Conservation (phyloP, 1,140 invertebrate species). For the fruit fly (Drosophila melanogaster) region Release_6_plus_ISO1_MT NC_004354.4:13327001-13327500, state of each 20-base stretch:
- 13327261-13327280: no score
- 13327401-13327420: slow-evolving; percentile 97
- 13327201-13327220: background rate
- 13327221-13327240: no score
- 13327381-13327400: slow-evolving; percentile 98
- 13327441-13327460: slow-evolving; percentile 98
- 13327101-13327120: slow-evolving; percentile 3
- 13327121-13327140: slow-evolving; percentile 9
- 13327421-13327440: slow-evolving; percentile 97
- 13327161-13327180: background rate
- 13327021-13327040: background rate
- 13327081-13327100: slow-evolving; percentile 11
- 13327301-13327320: background rate
- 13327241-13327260: no score
- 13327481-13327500: slow-evolving; percentile 96
- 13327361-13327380: slow-evolving; percentile 95
- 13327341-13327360: slow-evolving; percentile 94
- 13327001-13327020: background rate
- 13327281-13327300: background rate
- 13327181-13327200: background rate
- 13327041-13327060: background rate
- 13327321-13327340: background rate
- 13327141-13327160: background rate
- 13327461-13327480: slow-evolving; percentile 95
- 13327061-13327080: slow-evolving; percentile 13